These are phyloP conservation scores for Melospiza melodia DNA, from an alignment of 2,113 vertebrate genomes.

Conservation along the genomic window DNA sequence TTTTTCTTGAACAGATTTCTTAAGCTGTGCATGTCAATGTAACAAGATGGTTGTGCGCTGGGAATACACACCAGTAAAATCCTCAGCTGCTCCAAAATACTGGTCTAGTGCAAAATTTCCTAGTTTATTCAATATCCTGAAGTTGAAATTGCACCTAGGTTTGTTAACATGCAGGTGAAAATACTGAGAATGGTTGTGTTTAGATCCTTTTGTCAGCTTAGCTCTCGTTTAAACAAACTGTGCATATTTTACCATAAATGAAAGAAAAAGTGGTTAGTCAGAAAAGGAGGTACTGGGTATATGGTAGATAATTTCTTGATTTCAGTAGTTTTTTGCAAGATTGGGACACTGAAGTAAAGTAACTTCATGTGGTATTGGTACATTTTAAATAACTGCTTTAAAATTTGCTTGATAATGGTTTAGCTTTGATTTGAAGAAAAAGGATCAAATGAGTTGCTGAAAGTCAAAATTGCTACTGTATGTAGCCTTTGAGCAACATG, in stretches of 20 bases:
- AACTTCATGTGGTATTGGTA: neutral
- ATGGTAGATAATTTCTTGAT: neutral
- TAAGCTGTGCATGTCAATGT: neutral
- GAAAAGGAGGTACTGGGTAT: neutral
- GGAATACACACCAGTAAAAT: neutral
- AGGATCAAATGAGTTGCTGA: neutral
- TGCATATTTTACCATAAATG: rapidly evolving
- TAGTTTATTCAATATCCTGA: neutral
- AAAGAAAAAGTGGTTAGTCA: neutral
- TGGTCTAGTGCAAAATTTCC: neutral
- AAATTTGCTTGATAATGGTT: neutral
- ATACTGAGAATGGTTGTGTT: neutral
- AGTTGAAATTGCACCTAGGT: neutral
- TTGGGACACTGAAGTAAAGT: neutral
- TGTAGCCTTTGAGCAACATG: neutral
- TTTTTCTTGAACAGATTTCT: neutral
- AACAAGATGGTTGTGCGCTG: rapidly evolving
- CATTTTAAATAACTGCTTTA: neutral
- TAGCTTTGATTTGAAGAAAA: neutral
- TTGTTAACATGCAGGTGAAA: neutral
- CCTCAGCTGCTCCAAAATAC: neutral
- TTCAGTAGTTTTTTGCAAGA: neutral
- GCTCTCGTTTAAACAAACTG: neutral
- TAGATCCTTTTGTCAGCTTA: neutral
- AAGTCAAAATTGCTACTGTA: neutral